A percentile compares a stretch with the other conserved stretches of the same genome.
These are phyloP conservation scores for Leptinotarsa haldemani DNA, from an alignment of 2,888 invertebrate genomes.

Conservation along the genomic window DNA sequence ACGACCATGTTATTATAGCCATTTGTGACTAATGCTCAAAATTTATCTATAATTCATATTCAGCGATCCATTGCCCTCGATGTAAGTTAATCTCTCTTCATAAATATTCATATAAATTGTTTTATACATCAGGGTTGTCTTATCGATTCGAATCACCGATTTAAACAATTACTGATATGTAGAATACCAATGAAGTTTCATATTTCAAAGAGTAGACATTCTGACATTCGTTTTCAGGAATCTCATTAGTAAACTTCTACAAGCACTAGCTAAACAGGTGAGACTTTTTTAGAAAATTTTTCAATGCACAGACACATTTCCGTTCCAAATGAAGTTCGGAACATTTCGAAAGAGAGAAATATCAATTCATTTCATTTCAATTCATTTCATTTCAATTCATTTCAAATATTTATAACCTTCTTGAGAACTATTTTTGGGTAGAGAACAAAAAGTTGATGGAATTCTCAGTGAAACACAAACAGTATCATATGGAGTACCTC, in stretches of 20 bases:
- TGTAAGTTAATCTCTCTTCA: slow-evolving; percentile 8
- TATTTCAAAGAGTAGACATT: slow-evolving; percentile 54
- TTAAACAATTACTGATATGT: neutral
- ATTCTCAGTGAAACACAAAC: no score
- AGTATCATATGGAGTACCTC: no score
- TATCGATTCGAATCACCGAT: slow-evolving; percentile 1
- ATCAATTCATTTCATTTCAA: no score
- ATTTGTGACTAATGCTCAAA: no score
- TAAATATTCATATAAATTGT: neutral
- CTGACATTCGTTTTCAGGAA: slow-evolving; percentile 54
- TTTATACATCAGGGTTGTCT: neutral
- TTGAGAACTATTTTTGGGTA: no score
- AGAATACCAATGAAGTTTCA: neutral
- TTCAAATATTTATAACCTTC: no score
- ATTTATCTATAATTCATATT: neutral
- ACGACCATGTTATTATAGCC: no score
- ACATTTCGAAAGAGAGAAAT: no score
- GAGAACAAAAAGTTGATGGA: no score
- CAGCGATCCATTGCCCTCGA: neutral
- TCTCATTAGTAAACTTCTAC: slow-evolving; percentile 54
- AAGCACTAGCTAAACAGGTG: slow-evolving; percentile 56
- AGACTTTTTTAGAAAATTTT: neutral
- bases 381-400: no score
- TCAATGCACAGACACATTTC: no score
- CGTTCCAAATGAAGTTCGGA: no score